These are phyloP conservation scores for Dolomedes plantarius DNA, from an alignment of 2,888 invertebrate genomes.

Conservation along the genomic window DNA sequence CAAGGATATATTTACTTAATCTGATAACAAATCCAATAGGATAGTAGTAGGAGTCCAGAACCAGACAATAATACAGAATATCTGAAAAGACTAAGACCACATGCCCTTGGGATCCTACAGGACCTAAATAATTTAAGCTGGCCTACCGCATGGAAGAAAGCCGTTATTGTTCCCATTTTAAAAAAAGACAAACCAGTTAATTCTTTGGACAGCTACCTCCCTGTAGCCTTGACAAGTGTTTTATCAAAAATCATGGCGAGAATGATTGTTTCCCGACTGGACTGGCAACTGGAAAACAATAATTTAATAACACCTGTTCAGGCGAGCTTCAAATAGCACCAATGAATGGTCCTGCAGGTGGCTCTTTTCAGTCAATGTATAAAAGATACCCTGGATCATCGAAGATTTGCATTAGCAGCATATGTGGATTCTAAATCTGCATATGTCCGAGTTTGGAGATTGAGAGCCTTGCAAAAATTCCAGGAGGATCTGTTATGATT, in stretches of 20 bases:
- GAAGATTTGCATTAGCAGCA: background rate
- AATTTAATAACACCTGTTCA: background rate
- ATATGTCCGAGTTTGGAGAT: background rate
- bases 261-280: background rate
- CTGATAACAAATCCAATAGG: too few species aligned
- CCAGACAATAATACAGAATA: too few species aligned
- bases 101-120: too few species aligned
- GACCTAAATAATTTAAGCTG: too few species aligned
- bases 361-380: background rate
- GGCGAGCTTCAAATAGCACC: background rate
- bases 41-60: too few species aligned
- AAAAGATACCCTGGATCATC: background rate
- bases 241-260: background rate
- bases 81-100: too few species aligned
- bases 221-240: background rate
- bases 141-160: background rate
- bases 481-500: too few species aligned
- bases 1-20: too few species aligned
- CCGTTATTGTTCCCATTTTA: background rate
- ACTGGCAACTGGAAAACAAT: background rate
- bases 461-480: background rate
- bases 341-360: background rate
- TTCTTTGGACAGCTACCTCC: background rate
- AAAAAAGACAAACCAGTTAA: background rate
- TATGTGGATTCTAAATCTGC: background rate